Base-by-base conservation (phyloP, 2,888 invertebrate genomes). In the Urechis unicinctus region DNA sequence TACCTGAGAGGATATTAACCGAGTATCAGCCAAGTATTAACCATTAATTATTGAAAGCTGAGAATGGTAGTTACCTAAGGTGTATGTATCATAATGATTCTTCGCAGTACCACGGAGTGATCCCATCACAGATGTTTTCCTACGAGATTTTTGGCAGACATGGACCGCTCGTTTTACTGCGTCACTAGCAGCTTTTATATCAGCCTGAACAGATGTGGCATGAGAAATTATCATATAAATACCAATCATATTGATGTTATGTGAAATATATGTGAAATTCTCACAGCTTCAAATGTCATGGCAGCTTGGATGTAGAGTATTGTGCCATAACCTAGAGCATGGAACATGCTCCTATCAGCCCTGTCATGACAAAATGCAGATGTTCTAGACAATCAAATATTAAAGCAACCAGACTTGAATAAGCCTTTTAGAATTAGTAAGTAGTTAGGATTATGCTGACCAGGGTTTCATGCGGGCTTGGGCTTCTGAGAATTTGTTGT, bases 281-380 rank as follows among this genome's bases (percentile, higher is more conserved):
- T 76, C 69, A 84, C 84, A 68, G 86, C 86, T 74, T 96, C 94
- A 73, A 93, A 91, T 1, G 95, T 95, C 71, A 97, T 83, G 73
- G 93, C 86, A 0, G 95, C 94, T 73, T 95, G 92, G 41, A 96
- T 83, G 75, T 91, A 95, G 67, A 88, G 82, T 72, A 96, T 91
- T 30, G 92, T 90, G 3, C 89, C 86, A 61, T 86, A 84, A 1
- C 95, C 95, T 55, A 95, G 81, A 1, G 94, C 87, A 79, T 96
- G 96, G 74, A 96, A 96, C 82, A 95, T 85, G 59, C 93, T 93
- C 47, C 83, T 83, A 50, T 85, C 82, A 3, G 88, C 85, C 83
- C 89, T 90, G 65, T 17, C 36, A 17, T 9, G 9, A 36, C 17
- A 36, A 36, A 36, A 36, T 36, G 36, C 36, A 9, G 17, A 36